Percentiles rank a stretch among this genome's conserved stretches.
Conservation (phyloP, 2,888 invertebrate species). For the Watsonalla cultraria region DNA sequence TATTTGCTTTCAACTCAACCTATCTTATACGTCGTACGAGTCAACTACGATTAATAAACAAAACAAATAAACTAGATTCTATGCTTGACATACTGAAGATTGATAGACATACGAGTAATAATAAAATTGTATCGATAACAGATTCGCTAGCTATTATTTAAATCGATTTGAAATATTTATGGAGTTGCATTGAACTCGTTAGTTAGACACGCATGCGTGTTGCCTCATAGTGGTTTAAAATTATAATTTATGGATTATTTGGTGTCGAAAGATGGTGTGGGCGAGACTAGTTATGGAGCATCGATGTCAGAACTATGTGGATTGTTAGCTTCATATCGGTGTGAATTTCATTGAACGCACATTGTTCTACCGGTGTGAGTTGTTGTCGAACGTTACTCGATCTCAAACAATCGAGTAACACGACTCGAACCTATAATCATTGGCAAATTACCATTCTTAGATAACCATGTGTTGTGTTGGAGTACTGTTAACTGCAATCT, state of each 20-base stretch:
- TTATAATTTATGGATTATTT: constrained; percentile 72
- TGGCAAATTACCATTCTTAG: constrained; percentile 2
- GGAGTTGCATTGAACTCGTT: constrained; percentile 35
- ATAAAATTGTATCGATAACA: neutral
- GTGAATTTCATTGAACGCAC: constrained; percentile 21
- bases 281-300: constrained; percentile 42
- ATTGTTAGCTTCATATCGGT: constrained; percentile 18
- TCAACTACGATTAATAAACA: neutral
- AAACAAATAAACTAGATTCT: constrained; percentile 1
- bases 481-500: neutral
- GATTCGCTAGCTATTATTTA: neutral
- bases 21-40: constrained; percentile 12
- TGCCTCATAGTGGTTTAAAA: constrained; percentile 60
- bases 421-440: constrained; percentile 1
- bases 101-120: constrained; percentile 18
- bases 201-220: constrained; percentile 40
- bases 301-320: constrained; percentile 6
- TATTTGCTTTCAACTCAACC: constrained; percentile 19
- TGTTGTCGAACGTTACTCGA: constrained; percentile 2
- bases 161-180: constrained; percentile 29
- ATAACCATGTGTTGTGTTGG: neutral
- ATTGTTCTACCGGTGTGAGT: constrained; percentile 8
- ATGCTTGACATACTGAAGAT: constrained; percentile 42
- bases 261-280: constrained; percentile 72
- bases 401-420: constrained; percentile 8